Conservation (phyloP, 1,140 invertebrate species). For the Aethina tumida region DNA sequence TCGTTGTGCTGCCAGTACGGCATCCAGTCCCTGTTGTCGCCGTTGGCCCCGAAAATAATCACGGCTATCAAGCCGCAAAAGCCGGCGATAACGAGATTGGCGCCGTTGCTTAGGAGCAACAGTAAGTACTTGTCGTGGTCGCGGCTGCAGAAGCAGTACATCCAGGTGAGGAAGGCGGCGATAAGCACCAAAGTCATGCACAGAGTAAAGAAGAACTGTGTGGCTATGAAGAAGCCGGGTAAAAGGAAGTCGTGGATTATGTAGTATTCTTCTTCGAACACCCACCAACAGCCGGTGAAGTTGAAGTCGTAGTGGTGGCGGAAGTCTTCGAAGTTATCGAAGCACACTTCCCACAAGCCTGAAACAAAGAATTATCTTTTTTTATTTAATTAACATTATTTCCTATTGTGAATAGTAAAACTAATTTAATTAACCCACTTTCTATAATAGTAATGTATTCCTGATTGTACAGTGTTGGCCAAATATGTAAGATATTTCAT, state of each 20-base stretch:
- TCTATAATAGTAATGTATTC: too few relatives aligned
- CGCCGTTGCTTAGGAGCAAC: slow-evolving; percentile 60
- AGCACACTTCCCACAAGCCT: slow-evolving; percentile 93
- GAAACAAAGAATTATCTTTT: slow-evolving; percentile 34
- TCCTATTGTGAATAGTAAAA: too few relatives aligned
- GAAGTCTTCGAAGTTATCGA: slow-evolving; percentile 71
- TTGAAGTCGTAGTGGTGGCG: slow-evolving; percentile 68
- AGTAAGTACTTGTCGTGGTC: slow-evolving; percentile 69
- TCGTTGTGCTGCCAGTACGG: slow-evolving; percentile 93
- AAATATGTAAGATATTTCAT: too few relatives aligned
- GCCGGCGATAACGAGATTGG: slow-evolving; percentile 58
- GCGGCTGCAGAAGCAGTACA: slow-evolving; percentile 66
- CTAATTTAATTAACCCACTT: too few relatives aligned
- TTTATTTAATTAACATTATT: too few relatives aligned
- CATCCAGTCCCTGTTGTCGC: slow-evolving; percentile 91
- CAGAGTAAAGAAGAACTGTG: slow-evolving; percentile 86
- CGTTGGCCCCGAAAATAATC: slow-evolving; percentile 73
- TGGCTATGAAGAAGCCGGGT: slow-evolving; percentile 84
- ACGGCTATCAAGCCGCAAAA: slow-evolving; percentile 65
- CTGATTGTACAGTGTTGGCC: too few relatives aligned
- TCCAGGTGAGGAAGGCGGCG: slow-evolving; percentile 56
- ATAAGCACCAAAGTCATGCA: slow-evolving; percentile 69
- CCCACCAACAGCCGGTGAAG: slow-evolving; percentile 82
- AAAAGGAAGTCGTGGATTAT: slow-evolving; percentile 75
- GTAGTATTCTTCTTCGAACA: slow-evolving; percentile 88